Base-by-base conservation (phyloP, 2,888 invertebrate genomes). In the Cantharis rufa region DNA sequence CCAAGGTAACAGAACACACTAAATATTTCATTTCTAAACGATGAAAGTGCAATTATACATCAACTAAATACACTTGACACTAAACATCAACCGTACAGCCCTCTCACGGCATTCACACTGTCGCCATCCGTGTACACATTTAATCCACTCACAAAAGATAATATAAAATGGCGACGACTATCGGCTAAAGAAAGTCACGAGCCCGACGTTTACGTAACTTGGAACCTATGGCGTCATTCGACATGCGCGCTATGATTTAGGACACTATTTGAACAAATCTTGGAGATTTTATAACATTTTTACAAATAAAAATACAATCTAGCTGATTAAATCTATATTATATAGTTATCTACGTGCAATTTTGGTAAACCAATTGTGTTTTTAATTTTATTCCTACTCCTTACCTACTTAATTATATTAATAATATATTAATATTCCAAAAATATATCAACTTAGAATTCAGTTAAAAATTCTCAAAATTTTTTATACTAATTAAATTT, bases 131-230 rank as follows among this genome's bases (percentile, higher is more conserved):
- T 80, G 79, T 81, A 82, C 78, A 79, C 83, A 84, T 82, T 84
- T 82, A 84, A 83, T 81, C 82, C 83, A 80, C 81, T 83, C 81
- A 81, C 83, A 83, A 83, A 80, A 80, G 81, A 82, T 82, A 83
- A 82, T 81, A 80, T 83, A 86, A 85, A 86, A 86, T 85, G 85
- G 86, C 86, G 85, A 84, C 84, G 85, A 84, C 84, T 83, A 83
- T 83, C 84, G 83, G 80, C 83, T 83, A 84, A 83, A 84, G 84
- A 84, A 84, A 84, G 83, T 86, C 86, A 86, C 86, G 86, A 85
- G 85, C 83, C 82, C 74, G 71, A 82, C 83, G 83, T 85, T 86
- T 86, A 86, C 84, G 85, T 86, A 86, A 86, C 82, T 83, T 81
- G 83, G 83, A 69, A 74, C 73, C 27, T 48, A 48, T 63, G 73